These are phyloP conservation scores for Clarias fuscus DNA, from an alignment of 2,797 vertebrate genomes.

Conservation along the genomic window DNA sequence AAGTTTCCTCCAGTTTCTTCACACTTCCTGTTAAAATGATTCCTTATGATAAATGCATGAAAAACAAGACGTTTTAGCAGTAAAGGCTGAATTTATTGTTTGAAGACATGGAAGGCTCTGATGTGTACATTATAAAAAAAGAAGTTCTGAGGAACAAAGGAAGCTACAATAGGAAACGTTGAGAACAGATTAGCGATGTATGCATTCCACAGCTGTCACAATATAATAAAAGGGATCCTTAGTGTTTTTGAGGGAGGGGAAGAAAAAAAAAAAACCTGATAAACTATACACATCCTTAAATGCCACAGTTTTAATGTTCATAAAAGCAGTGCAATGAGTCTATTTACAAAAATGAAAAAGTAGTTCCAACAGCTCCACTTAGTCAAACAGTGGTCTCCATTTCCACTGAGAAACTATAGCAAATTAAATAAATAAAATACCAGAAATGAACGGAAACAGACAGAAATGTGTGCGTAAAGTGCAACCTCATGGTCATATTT, in stretches of 20 bases:
- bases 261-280: conserved; percentile 10
- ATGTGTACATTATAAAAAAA: conserved; percentile 62
- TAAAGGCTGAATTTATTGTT: conserved; percentile 71
- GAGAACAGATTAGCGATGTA: conserved; percentile 46
- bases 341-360: conserved; percentile 52
- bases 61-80: conserved; percentile 35
- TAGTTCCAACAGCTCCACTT: conserved; percentile 48
- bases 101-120: conserved; percentile 63
- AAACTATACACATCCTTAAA: conserved; percentile 50
- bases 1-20: too few relatives aligned
- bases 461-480: conserved; percentile 38
- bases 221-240: conserved; percentile 11
- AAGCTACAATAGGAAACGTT: conserved; percentile 55
- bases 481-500: conserved; percentile 34
- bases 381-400: conserved; percentile 12
- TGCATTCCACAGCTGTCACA: conserved; percentile 46
- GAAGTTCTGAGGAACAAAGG: conserved; percentile 55
- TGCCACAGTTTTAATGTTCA: conserved; percentile 48
- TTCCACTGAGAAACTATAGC: conserved; percentile 16
- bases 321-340: conserved; percentile 47
- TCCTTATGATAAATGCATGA: too few relatives aligned
- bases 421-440: conserved; percentile 48
- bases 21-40: too few relatives aligned
- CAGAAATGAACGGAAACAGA: conserved; percentile 28
- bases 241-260: not conserved